Evolutionary conservation across 2,113 vertebrate species (phyloP).

Genomic region (Pachycephala philippinensis): DNA sequence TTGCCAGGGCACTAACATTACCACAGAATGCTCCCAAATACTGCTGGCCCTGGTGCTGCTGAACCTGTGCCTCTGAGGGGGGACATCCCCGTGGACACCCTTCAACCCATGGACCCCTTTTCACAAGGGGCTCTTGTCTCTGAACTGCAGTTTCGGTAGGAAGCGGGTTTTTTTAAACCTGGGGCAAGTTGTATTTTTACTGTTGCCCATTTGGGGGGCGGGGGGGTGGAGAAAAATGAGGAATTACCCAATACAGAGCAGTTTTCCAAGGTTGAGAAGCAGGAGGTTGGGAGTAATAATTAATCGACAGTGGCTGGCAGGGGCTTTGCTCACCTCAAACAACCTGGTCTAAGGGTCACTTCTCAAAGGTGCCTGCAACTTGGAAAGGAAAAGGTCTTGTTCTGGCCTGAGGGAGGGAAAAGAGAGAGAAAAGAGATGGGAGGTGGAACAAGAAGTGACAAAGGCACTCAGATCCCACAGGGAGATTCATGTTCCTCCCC

Average conservation of each 20-base stretch:
- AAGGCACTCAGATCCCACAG: neutral
- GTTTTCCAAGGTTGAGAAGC: slow-evolving; percentile 14
- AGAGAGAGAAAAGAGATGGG: neutral
- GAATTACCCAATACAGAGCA: neutral
- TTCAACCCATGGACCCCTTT: rapidly evolving
- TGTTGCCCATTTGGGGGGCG: neutral
- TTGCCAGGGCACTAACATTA: slow-evolving; percentile 25
- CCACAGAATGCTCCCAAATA: neutral
- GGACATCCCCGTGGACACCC: neutral
- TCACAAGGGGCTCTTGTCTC: neutral
- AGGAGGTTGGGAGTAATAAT: slow-evolving; percentile 32
- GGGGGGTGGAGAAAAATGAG: neutral
- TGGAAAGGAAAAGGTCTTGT: neutral
- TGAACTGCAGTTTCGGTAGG: neutral
- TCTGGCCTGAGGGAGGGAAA: neutral
- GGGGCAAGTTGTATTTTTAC: neutral
- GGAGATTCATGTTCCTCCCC: neutral
- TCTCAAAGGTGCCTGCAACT: neutral
- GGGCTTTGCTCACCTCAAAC: neutral
- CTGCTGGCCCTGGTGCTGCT: neutral
- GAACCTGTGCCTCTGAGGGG: neutral
- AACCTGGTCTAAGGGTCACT: neutral
- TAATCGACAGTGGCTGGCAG: neutral
- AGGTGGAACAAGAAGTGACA: neutral
- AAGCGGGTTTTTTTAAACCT: neutral